Base-by-base conservation (phyloP, 1,140 invertebrate species). In the Gryon sp. region DNA sequence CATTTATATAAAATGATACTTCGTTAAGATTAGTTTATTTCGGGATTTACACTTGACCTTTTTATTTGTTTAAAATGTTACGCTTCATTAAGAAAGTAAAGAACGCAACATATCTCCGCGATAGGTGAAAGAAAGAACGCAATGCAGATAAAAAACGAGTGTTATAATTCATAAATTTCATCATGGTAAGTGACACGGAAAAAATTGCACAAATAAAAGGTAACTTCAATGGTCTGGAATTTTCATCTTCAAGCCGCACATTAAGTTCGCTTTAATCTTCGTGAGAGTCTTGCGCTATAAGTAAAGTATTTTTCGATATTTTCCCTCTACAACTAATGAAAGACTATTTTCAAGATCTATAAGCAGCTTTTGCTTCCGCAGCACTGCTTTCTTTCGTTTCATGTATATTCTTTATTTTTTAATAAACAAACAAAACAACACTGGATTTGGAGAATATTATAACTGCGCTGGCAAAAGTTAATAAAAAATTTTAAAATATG, bases 211-310 rank as follows among this genome's bases (percentile, higher is more conserved):
- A 53, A 53, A 66, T 66, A 66, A 66, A 66, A 53, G 40, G 14
- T 2, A 40, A 14, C 52, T 50, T 28, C 52, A 68, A 68, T 59
- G 53, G 45, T 11, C 32, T 45, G 28, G 53, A 59, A 69, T 69
- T 59, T 53, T 69, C 65, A 69, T 69, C 59, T 69, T 59, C 45
- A 59, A 69, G 65, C 43, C 65, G 65, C 65, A 52, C 65, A 69
- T 69, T 70, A 70, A 70, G 46, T 60, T 60, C 34, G 14, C 66
- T 70, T 70, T 70, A 70, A 70, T 70, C 53, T 69, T 69, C 65
- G 52, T 69, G 52, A 69, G 52, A 69, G 52, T 57, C 52, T 57
- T 59, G 43, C 14, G n/a, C 34, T 34, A 38, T 40, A 59, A 55
- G 65, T 69, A 48, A 59, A 69, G 52, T 69, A 57, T 50, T 59